Percentiles rank a stretch among this genome's conserved stretches.
Conservation (phyloP, 2,797 vertebrate genomes). For the Sphenopsis melanotis region DNA sequence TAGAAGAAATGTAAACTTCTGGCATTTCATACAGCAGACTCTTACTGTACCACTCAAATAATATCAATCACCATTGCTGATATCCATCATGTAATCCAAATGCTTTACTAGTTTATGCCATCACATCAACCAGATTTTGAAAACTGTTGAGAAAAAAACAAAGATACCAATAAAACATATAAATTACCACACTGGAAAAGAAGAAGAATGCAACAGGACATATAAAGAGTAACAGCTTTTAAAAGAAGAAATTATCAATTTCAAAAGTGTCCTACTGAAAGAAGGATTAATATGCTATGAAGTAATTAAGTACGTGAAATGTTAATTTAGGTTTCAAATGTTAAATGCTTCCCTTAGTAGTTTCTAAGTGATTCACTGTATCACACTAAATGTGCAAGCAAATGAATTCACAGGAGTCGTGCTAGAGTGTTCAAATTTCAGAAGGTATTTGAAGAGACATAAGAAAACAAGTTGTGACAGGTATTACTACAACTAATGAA, state of each 20-base stretch:
- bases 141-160: constrained; percentile 57
- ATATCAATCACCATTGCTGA: background rate
- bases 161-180: background rate
- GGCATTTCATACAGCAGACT: background rate
- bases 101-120: constrained; percentile 6
- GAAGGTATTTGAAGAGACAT: background rate
- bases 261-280: background rate
- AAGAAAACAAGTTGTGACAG: background rate
- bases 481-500: background rate
- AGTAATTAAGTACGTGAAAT: background rate
- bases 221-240: background rate
- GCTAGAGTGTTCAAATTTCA: background rate
- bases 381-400: background rate
- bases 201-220: background rate
- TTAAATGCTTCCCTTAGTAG: background rate
- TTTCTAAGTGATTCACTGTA: background rate
- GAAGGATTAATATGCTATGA: background rate
- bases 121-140: background rate
- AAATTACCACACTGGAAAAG: background rate
- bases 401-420: background rate
- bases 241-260: background rate
- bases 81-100: constrained; percentile 32
- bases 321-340: background rate
- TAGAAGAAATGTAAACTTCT: constrained; percentile 13
- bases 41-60: background rate